Conservation (phyloP, 1,140 invertebrate genomes). For the Goniozus legneri region DNA sequence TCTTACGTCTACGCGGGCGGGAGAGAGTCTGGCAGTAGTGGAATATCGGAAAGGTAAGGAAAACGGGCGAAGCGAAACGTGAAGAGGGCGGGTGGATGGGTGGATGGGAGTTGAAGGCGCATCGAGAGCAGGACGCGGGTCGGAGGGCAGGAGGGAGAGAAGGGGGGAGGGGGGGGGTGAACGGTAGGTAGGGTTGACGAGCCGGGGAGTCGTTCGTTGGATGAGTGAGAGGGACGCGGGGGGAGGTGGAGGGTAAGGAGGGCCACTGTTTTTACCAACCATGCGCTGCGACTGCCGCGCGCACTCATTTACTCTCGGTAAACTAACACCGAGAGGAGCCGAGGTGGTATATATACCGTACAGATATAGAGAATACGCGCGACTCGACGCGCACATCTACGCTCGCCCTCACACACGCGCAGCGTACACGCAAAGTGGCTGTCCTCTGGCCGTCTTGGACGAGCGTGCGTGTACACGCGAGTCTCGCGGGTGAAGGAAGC, state of each 20-base stretch:
- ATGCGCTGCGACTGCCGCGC: slow-evolving; percentile 27
- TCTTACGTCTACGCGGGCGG: slow-evolving; percentile 24
- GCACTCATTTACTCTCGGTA: slow-evolving; percentile 38
- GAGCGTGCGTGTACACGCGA: no score
- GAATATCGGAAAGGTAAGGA: slow-evolving; percentile 35
- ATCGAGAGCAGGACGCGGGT: background rate
- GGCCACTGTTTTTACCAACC: slow-evolving; percentile 41
- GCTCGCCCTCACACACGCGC: slow-evolving; percentile 3
- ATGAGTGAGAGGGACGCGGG: slow-evolving; percentile 8
- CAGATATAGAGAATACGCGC: slow-evolving; percentile 7
- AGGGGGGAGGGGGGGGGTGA: slow-evolving; percentile 13
- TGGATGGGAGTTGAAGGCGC: background rate
- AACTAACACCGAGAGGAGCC: slow-evolving; percentile 25
- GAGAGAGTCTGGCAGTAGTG: slow-evolving; percentile 15
- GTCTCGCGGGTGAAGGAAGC: no score
- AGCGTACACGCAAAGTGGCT: background rate
- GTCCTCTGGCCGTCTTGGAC: background rate
- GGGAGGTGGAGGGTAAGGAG: slow-evolving; percentile 32
- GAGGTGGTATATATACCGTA: background rate
- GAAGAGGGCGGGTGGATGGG: background rate
- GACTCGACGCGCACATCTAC: slow-evolving; percentile 3
- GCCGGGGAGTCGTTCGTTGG: slow-evolving; percentile 6
- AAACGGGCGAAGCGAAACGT: slow-evolving; percentile 18
- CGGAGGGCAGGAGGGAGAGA: slow-evolving; percentile 7
- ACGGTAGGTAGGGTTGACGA: slow-evolving; percentile 7